Evolutionary conservation across 2,113 vertebrate species (phyloP).

Genomic region (Pitta sordida): DNA sequence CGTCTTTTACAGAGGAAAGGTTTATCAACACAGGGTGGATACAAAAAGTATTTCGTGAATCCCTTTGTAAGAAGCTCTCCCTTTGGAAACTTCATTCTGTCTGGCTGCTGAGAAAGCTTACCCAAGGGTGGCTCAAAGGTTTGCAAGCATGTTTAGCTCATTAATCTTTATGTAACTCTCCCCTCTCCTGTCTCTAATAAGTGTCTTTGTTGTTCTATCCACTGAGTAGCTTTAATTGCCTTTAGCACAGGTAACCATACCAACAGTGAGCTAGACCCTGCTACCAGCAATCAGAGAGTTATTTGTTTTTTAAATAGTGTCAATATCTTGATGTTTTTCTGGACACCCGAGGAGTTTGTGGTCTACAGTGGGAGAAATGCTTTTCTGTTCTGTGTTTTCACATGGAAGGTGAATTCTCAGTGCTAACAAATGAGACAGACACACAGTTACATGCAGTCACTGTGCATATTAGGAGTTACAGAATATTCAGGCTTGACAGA

Average conservation of each 20-base stretch:
- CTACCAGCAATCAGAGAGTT: not conserved
- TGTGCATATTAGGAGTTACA: not conserved
- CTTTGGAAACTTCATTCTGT: not conserved
- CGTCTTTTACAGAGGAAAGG: not conserved
- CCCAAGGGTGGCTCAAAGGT: not conserved
- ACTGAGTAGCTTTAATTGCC: not conserved
- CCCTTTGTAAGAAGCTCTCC: not conserved
- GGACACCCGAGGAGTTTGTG: not conserved
- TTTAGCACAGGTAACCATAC: not conserved
- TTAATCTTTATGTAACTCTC: not conserved
- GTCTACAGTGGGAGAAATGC: not conserved
- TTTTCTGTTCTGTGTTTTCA: not conserved
- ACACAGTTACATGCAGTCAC: fast-evolving
- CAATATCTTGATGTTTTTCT: not conserved
- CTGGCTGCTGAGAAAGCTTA: not conserved
- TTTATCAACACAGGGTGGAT: not conserved
- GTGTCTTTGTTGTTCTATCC: not conserved
- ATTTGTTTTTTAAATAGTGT: not conserved
- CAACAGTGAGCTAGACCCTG: not conserved
- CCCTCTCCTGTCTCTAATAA: not conserved
- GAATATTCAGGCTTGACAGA: not conserved
- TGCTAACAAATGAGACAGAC: not conserved
- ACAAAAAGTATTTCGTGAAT: not conserved
- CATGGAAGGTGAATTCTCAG: not conserved
- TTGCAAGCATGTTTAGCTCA: not conserved